Base-by-base conservation (phyloP, 2,797 vertebrate species). In the Synaphobranchus kaupii region DNA sequence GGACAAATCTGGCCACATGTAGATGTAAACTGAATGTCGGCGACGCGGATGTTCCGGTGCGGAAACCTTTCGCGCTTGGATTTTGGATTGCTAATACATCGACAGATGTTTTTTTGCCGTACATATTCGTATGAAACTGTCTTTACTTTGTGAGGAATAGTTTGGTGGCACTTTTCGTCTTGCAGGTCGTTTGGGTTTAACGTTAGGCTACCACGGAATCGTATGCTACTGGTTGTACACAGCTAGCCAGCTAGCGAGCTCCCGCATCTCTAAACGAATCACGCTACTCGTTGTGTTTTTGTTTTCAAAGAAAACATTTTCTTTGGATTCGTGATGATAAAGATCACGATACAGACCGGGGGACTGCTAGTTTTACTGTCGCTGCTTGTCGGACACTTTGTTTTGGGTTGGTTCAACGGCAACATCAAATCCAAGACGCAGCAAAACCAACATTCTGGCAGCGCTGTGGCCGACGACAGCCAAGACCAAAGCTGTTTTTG, bases 401-500 rank as follows among this genome's bases (percentile, higher is more conserved):
- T 94, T 76, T 84, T 91, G 56, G 92, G 92, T 20, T 96, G 96
- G 95, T 95, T 96, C 88, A 92, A 93, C 7, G 3, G 73, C 90
- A 87, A 80, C 90, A 87, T 4, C 0, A 89, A 93, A 28, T 87
- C 91, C 0, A 86, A 88, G 48, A 93, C 89, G 15, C 91, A 93
- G 66, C 89, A 90, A 50, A 87, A 85, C 85, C 89, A 92, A 50
- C 81, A 54, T 0, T 87, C 85, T 83, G 89, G 85, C 84, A 15
- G 54, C 83, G 84, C 25, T 10, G 34, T 25, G 28, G 34, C 85
- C 3, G 2, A 87, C 0, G 90, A 92, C 84, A 89, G 50, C 47
- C 90, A 71, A 76, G 96, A 96, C 86, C 96, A 96, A 88, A 96
- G 93, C 94, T 96, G 96, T 89, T 93, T 96, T 58, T 96, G 96